phyloP scores from a whole-genome alignment of 1,140 invertebrate species.

The Brachionus asplanchnoidis region DNA sequence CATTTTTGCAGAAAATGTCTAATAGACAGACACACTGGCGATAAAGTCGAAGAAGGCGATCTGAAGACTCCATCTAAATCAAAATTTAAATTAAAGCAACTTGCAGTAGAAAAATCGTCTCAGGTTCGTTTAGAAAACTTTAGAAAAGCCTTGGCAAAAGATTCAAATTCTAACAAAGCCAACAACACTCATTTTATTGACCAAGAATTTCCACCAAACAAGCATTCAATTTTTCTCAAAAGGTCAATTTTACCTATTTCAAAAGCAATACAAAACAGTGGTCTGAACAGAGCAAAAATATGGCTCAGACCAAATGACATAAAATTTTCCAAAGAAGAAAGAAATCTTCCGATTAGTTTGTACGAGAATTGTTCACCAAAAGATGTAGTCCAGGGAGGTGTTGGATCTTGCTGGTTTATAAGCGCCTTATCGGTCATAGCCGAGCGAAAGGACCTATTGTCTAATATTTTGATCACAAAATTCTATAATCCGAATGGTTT shows the following conservation, averaged over 20 bases:
- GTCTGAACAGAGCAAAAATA: neutral
- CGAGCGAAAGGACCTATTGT: constrained; percentile 83
- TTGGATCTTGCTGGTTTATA: constrained; percentile 42
- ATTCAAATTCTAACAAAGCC: neutral
- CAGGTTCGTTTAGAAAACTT: neutral
- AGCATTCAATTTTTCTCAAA: constrained; percentile 12
- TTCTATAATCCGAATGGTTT: constrained; percentile 80
- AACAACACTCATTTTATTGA: constrained; percentile 26
- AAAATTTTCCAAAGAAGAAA: neutral
- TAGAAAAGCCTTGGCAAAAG: neutral
- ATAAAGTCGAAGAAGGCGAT: neutral
- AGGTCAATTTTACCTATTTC: neutral
- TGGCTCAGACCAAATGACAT: constrained; percentile 26
- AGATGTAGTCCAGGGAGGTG: constrained; percentile 33
- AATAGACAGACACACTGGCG: neutral
- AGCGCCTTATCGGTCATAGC: constrained; percentile 84
- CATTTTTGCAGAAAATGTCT: neutral
- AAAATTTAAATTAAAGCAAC: neutral
- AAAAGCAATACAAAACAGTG: neutral
- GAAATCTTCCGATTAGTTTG: constrained; percentile 12
- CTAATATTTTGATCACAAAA: constrained; percentile 81
- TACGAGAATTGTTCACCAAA: neutral
- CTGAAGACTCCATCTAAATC: neutral
- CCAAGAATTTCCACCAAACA: constrained; percentile 26
- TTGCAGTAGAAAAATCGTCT: neutral